phyloP scores from a whole-genome alignment of 2,113 vertebrate species.

The Pipra filicauda region DNA sequence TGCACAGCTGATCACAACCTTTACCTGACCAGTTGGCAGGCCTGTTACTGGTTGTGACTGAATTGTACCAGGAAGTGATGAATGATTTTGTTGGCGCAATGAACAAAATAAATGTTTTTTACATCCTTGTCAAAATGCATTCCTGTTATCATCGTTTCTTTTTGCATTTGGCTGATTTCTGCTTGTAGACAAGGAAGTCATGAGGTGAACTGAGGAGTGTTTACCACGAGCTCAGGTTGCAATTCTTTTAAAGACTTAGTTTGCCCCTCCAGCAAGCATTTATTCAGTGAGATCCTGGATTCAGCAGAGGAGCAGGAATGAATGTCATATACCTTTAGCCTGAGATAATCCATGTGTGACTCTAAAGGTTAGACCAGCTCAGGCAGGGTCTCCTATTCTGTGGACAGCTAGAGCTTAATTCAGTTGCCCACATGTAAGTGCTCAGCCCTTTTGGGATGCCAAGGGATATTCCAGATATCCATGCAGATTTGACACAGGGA shows the following conservation, averaged over 20 bases:
- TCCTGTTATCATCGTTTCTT: not conserved
- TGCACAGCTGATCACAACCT: not conserved
- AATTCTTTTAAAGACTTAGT: not conserved
- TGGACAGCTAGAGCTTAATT: not conserved
- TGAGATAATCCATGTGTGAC: not conserved
- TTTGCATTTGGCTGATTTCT: not conserved
- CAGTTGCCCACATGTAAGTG: not conserved
- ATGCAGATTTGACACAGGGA: not conserved
- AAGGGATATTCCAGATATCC: not conserved
- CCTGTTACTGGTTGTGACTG: not conserved
- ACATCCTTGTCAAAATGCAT: not conserved
- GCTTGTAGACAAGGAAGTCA: not conserved
- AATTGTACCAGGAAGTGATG: not conserved
- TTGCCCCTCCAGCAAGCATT: not conserved
- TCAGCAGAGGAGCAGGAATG: not conserved
- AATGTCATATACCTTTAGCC: not conserved
- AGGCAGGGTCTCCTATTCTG: not conserved
- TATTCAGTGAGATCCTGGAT: not conserved
- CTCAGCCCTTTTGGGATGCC: not conserved
- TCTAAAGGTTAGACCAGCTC: not conserved
- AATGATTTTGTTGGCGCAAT: not conserved
- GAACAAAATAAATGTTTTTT: not conserved
- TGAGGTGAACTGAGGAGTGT: not conserved
- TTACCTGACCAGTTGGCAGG: not conserved
- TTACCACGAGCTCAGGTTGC: not conserved